Percentiles rank a stretch among this genome's conserved stretches.
phyloP scores from a whole-genome alignment of 2,888 invertebrate species.

The Patella caerulea region DNA sequence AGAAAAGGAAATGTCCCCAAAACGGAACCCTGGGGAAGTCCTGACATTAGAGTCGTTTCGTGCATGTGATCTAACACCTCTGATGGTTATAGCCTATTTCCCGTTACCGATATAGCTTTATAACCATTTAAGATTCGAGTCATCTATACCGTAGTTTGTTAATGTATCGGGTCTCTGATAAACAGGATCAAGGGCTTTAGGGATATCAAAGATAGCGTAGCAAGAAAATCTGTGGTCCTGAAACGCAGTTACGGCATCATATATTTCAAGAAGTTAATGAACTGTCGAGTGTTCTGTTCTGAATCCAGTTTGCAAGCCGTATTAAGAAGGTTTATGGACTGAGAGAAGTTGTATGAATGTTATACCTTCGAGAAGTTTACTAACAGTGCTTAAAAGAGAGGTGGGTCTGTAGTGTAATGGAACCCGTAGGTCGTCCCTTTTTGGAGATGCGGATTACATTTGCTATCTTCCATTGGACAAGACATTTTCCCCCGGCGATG shows the following conservation, averaged over 20 bases:
- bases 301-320: not conserved
- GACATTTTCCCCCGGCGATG: not conserved
- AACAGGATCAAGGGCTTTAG: slow-evolving; percentile 10
- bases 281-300: not conserved
- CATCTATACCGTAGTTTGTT: slow-evolving; percentile 8
- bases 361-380: too few relatives aligned
- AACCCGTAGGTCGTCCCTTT: too few relatives aligned
- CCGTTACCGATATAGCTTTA: slow-evolving; percentile 4
- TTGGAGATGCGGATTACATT: too few relatives aligned
- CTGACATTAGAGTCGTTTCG: not conserved
- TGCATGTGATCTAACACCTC: not conserved
- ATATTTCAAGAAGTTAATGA: not conserved
- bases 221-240: not conserved
- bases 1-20: slow-evolving; percentile 19
- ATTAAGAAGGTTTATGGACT: not conserved
- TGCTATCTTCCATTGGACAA: too few relatives aligned
- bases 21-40: slow-evolving; percentile 18
- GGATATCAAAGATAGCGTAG: not conserved
- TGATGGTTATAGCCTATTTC: slow-evolving; percentile 7
- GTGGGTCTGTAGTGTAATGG: too few relatives aligned
- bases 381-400: too few relatives aligned
- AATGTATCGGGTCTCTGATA: slow-evolving; percentile 16
- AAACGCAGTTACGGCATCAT: not conserved
- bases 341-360: not conserved
- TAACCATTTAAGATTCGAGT: not conserved